Evolutionary conservation across 2,888 invertebrate species (phyloP).

Genomic region (Drosophila testacea): DNA sequence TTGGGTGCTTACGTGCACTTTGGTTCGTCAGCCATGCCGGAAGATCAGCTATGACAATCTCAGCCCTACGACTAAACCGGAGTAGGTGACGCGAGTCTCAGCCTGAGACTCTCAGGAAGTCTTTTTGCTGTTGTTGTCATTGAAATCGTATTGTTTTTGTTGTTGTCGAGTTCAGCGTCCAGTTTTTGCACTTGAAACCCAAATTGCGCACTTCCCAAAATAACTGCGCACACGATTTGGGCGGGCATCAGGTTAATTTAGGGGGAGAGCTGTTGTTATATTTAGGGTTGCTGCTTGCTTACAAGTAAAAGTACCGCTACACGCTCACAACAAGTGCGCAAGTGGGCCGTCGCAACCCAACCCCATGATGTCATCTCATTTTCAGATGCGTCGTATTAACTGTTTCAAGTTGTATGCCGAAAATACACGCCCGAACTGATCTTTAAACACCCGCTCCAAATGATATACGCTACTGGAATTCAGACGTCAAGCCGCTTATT

Average conservation of each 20-base stretch:
- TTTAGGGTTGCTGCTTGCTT: conserved; percentile 35
- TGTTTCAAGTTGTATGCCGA: conserved; percentile 21
- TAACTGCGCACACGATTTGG: conserved; percentile 48
- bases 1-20: conserved; percentile 53
- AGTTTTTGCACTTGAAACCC: conserved; percentile 77
- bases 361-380: conserved; percentile 55
- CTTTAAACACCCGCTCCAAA: conserved; percentile 20
- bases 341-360: conserved; percentile 53
- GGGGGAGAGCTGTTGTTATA: conserved; percentile 30
- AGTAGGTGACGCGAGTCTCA: conserved; percentile 15
- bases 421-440: conserved; percentile 20
- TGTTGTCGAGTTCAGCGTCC: conserved; percentile 62
- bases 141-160: conserved; percentile 10
- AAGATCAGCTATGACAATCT: conserved; percentile 28
- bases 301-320: conserved; percentile 68
- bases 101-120: conserved; percentile 37
- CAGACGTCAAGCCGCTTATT: conserved; percentile 22
- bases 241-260: conserved; percentile 28
- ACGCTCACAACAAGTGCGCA: conserved; percentile 58
- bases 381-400: conserved; percentile 17
- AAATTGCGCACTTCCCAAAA: conserved; percentile 76
- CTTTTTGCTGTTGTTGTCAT: conserved; percentile 13
- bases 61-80: conserved; percentile 28
- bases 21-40: conserved; percentile 50
- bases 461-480: conserved; percentile 25